These are phyloP conservation scores for Hemichromis elongatus DNA, from an alignment of 2,113 vertebrate species.

Conservation along the genomic window DNA sequence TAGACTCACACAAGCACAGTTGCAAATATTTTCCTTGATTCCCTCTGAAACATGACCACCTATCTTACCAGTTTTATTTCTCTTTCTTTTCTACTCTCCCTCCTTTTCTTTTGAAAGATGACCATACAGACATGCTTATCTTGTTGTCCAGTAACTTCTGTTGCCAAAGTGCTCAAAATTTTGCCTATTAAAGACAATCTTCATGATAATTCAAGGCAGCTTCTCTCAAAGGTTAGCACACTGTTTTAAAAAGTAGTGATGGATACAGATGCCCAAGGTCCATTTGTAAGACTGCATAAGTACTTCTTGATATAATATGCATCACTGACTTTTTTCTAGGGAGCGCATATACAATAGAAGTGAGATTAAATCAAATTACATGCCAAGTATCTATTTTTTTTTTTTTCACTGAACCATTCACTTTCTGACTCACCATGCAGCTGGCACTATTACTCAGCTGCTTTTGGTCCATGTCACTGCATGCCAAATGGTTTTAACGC, in stretches of 20 bases:
- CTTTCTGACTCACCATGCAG: not conserved
- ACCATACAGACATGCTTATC: not conserved
- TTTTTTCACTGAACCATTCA: not conserved
- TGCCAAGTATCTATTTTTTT: not conserved
- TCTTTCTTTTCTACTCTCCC: not conserved
- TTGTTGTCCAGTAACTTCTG: not conserved
- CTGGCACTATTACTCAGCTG: not conserved
- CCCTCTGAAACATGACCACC: not conserved
- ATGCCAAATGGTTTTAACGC: not conserved
- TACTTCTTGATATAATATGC: not conserved
- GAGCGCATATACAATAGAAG: not conserved
- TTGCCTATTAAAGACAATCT: fast-evolving
- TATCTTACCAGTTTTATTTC: not conserved
- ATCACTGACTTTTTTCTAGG: not conserved
- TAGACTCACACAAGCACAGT: not conserved
- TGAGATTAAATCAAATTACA: not conserved
- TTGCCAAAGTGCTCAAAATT: not conserved
- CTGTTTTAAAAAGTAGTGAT: not conserved
- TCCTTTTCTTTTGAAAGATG: not conserved
- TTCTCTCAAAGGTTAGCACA: not conserved
- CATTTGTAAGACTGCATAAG: not conserved
- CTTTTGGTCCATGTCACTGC: not conserved
- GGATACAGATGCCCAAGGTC: not conserved
- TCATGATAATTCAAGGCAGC: not conserved
- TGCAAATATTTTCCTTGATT: not conserved